Conservation (phyloP, 2,888 invertebrate genomes). For the Microctonus aethiopoides region DNA sequence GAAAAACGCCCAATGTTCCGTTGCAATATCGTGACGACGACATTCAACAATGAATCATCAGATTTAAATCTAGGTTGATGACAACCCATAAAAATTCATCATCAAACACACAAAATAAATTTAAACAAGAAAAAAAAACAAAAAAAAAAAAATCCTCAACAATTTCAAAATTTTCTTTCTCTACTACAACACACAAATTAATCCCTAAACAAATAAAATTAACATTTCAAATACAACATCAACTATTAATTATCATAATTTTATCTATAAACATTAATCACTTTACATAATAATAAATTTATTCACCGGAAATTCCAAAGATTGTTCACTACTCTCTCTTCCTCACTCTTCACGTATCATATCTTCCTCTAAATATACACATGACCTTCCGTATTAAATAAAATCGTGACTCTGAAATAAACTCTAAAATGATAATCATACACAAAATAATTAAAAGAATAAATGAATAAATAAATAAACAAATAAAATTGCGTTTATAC, state of each 20-base stretch:
- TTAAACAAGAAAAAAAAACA: no score
- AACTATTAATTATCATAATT: no score
- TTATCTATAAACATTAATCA: no score
- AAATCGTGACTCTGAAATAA: slow-evolving; percentile 22
- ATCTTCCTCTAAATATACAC: no score
- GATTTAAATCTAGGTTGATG: slow-evolving; percentile 2
- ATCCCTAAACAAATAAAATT: no score
- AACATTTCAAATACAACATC: no score
- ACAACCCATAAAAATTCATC: background rate
- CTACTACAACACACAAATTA: no score
- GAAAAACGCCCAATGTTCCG: slow-evolving; percentile 32
- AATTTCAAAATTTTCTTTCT: no score
- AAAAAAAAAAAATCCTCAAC: no score
- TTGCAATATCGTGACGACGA: slow-evolving; percentile 32
- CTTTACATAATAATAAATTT: background rate
- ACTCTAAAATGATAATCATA: background rate
- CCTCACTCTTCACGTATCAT: no score
- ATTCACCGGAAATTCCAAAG: slow-evolving; percentile 50
- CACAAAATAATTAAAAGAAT: background rate
- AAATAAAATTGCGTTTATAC: background rate
- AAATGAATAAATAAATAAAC: background rate
- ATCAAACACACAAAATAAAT: background rate
- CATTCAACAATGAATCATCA: slow-evolving; percentile 12
- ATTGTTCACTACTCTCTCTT: slow-evolving; percentile 33
- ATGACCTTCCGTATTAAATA: slow-evolving; percentile 7